These are phyloP conservation scores for Erpobdella octoculata DNA, from an alignment of 2,888 invertebrate genomes.

Conservation along the genomic window DNA sequence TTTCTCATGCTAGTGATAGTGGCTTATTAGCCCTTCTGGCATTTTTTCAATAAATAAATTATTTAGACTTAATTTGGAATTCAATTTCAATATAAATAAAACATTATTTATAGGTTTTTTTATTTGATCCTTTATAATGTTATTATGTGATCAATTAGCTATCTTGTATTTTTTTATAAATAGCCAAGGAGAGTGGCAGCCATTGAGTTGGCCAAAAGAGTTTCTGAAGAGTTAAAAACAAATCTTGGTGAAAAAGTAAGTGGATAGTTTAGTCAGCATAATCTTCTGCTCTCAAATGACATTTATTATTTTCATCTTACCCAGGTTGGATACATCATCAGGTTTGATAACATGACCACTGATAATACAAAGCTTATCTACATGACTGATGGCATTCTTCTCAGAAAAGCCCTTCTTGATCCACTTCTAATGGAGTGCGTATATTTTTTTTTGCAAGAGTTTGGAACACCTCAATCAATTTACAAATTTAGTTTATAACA, in stretches of 20 bases:
- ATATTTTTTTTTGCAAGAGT: too few relatives aligned
- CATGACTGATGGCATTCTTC: constrained; percentile 85
- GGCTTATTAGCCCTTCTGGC: too few relatives aligned
- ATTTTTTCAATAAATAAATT: too few relatives aligned
- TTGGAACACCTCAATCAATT: background rate
- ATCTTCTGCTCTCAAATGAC: background rate
- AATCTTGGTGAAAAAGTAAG: constrained; percentile 57
- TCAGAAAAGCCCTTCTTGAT: constrained; percentile 74
- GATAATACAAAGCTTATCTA: constrained; percentile 67
- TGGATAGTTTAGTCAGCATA: constrained; percentile 47
- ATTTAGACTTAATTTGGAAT: too few relatives aligned
- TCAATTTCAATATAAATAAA: too few relatives aligned
- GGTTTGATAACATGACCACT: constrained; percentile 82
- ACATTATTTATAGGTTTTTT: too few relatives aligned
- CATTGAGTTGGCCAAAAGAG: constrained; percentile 54
- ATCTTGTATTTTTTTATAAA: background rate
- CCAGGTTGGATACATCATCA: constrained; percentile 59
- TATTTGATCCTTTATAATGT: constrained; percentile 8
- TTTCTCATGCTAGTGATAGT: too few relatives aligned
- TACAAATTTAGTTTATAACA: too few relatives aligned
- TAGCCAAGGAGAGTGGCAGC: constrained; percentile 54
- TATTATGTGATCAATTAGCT: background rate
- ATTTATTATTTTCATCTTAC: background rate
- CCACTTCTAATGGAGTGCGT: constrained; percentile 47
- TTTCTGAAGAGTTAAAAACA: constrained; percentile 56